Percentiles rank a stretch among this genome's conserved stretches.
Conservation (phyloP, 2,797 vertebrate genomes). For the Limosa lapponica region DNA sequence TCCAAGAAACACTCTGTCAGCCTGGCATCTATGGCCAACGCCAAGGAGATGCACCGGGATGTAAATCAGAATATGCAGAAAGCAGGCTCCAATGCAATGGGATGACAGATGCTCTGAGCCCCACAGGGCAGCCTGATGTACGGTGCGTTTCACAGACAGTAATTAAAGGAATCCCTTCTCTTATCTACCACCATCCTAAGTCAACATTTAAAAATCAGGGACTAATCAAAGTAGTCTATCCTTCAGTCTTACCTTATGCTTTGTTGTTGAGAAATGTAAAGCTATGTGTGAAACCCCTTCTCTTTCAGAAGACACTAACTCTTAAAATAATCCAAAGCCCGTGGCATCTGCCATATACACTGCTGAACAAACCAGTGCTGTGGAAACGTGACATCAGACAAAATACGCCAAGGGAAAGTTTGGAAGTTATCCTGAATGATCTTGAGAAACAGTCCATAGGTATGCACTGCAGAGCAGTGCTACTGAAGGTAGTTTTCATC, state of each 20-base stretch:
- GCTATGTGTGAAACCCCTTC: not conserved
- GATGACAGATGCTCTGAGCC: not conserved
- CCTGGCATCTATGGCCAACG: not conserved
- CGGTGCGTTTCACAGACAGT: not conserved
- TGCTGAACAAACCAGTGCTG: not conserved
- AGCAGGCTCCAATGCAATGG: not conserved
- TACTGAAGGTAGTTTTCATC: not conserved
- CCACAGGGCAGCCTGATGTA: not conserved
- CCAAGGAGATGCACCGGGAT: not conserved
- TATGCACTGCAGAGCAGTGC: not conserved
- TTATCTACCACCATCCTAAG: not conserved
- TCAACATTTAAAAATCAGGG: not conserved
- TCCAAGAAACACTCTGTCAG: not conserved
- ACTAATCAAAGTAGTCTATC: not conserved
- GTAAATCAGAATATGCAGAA: not conserved
- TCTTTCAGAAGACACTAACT: not conserved
- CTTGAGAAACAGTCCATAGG: not conserved
- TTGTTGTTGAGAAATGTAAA: not conserved
- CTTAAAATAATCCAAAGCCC: not conserved
- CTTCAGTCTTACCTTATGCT: not conserved
- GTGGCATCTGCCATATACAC: not conserved
- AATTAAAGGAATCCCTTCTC: not conserved
- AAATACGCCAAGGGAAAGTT: not conserved
- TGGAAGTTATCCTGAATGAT: not conserved
- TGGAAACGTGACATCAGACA: not conserved